Conservation (phyloP, 1,140 invertebrate species). For the Periplaneta americana region DNA sequence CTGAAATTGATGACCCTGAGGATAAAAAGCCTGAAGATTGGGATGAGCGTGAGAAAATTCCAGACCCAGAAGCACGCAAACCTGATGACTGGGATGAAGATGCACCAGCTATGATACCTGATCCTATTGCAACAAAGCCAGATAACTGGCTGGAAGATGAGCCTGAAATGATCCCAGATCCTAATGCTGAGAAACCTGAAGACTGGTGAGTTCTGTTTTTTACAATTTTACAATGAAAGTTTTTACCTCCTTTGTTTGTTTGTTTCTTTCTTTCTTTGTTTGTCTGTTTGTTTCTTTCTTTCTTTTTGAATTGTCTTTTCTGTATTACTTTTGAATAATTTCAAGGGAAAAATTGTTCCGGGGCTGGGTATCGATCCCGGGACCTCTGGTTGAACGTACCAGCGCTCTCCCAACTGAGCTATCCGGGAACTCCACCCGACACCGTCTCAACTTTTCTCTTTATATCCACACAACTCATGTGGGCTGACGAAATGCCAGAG, state of each 20-base stretch:
- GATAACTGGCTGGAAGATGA: constrained; percentile 94
- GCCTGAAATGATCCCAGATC: constrained; percentile 81
- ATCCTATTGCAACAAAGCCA: constrained; percentile 83
- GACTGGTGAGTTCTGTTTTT: constrained; percentile 65
- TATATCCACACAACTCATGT: too few species aligned
- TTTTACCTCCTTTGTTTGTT: background rate
- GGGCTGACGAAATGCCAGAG: too few species aligned
- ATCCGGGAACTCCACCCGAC: too few species aligned
- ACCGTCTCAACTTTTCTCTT: too few species aligned
- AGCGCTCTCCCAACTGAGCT: too few species aligned
- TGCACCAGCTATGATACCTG: constrained; percentile 83
- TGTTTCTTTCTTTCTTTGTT: background rate
- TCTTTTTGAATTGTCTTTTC: background rate
- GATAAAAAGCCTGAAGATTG: constrained; percentile 90
- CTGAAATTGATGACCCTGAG: constrained; percentile 91
- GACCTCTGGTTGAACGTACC: too few species aligned
- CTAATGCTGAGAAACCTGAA: constrained; percentile 77
- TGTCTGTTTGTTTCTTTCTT: background rate
- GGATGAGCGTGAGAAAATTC: constrained; percentile 96
- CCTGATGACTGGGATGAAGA: constrained; percentile 95
- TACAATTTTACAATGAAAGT: background rate
- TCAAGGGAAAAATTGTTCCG: too few species aligned
- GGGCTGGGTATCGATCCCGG: too few species aligned
- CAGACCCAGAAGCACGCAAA: constrained; percentile 80
- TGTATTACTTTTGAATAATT: too few species aligned